Evolutionary conservation across 2,113 vertebrate species (phyloP).

Genomic region (Clinocottus analis): DNA sequence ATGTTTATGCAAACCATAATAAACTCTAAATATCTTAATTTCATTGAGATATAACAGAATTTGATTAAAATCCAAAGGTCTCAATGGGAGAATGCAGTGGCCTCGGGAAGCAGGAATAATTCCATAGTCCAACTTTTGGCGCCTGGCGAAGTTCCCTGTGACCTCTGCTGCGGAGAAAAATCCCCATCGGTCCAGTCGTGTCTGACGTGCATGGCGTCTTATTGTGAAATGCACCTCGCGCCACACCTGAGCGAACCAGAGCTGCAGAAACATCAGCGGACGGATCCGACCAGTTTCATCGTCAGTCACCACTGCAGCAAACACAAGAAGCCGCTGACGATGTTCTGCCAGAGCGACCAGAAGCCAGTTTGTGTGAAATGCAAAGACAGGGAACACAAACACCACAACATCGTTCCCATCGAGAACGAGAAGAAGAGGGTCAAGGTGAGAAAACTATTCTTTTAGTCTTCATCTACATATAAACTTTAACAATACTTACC

Average conservation of each 20-base stretch:
- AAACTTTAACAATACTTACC: neutral
- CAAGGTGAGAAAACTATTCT: conserved; percentile 80
- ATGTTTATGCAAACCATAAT: neutral
- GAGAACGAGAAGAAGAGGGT: conserved; percentile 85
- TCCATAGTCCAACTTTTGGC: rapidly evolving
- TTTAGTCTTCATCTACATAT: neutral
- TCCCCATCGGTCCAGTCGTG: conserved; percentile 58
- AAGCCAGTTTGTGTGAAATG: conserved; percentile 88
- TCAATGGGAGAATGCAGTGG: neutral
- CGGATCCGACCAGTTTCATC: conserved; percentile 85
- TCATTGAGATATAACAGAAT: neutral
- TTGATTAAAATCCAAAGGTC: conserved; percentile 5
- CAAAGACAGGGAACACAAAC: conserved; percentile 87
- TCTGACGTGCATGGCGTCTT: conserved; percentile 60
- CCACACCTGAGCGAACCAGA: conserved; percentile 85
- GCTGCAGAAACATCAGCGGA: conserved; percentile 86
- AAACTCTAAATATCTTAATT: neutral
- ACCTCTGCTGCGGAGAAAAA: conserved; percentile 77
- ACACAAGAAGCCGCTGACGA: conserved; percentile 88
- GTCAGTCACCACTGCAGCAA: conserved; percentile 81
- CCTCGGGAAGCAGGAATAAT: too few relatives aligned
- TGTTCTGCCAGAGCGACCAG: conserved; percentile 89
- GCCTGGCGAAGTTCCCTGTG: conserved; percentile 84
- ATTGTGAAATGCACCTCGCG: conserved; percentile 84
- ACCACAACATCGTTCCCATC: conserved; percentile 84